Base-by-base conservation (phyloP, 2,797 vertebrate genomes). In the Hydrocynus forskahlii region DNA sequence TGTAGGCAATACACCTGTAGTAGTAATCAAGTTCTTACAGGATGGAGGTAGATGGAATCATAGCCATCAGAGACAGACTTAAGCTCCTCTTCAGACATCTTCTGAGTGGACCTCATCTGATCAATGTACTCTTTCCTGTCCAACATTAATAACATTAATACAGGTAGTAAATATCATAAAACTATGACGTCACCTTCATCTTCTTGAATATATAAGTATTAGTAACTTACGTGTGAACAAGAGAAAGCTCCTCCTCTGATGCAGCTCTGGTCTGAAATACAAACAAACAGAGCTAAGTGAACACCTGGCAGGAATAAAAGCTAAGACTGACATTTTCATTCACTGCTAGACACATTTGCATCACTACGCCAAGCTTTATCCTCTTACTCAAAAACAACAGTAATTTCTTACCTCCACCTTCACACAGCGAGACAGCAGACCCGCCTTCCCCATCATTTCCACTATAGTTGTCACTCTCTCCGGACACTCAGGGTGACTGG, bases 21-120 rank as follows among this genome's bases (percentile, higher is more conserved):
- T 66, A 66, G 23, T 23, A 6, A 19, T 13, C 1, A 35, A n/a
- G 19, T 1, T 83, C 89, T 86, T 83, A 91, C 89, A 70, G 87
- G 85, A 75, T 90, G 89, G 17, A 91, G 81, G 77, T 88, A 91
- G 75, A 88, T 43, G 0, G 89, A 90, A 82, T 91, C 88, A 35
- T 89, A 91, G n/a, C 80, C 83, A 55, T 90, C 81, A 8, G 88
- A 72, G 0, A 90, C 78, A 5, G 82, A 29, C 79, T 83, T 84
- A 23, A 90, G 85, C 76, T 89, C 87, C 10, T 80, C 70, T 40
- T 88, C 86, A 0, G 71, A 43, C 89, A 90, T 90, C 4, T 74
- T 83, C 85, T 84, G 86, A 6, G 87, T 88, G 64, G 87, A 88
- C 67, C 54, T 90, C 88, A 90, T 89, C 43, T 81, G 81, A 38